Evolutionary conservation across 1,140 invertebrate species (phyloP).

Genomic region (Lamellibrachia luymesi): DNA sequence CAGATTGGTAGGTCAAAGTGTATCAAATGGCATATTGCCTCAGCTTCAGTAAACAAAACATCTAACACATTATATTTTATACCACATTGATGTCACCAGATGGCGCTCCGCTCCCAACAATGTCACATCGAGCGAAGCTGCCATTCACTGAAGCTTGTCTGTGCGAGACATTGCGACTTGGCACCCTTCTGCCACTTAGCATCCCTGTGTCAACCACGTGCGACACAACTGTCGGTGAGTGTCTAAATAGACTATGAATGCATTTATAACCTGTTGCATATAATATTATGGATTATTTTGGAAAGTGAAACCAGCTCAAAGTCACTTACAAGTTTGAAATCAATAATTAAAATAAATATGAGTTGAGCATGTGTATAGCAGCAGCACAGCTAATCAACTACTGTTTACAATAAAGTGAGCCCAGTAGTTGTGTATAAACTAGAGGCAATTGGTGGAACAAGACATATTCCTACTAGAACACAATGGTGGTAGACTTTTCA

Average conservation of each 20-base stretch:
- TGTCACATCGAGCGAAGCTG: neutral
- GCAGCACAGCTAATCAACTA: no score
- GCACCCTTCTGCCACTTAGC: neutral
- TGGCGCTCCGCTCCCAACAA: neutral
- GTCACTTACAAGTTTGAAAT: neutral
- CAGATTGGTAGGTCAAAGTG: neutral
- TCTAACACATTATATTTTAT: neutral
- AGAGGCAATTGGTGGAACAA: no score
- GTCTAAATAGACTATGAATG: no score
- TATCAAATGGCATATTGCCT: neutral
- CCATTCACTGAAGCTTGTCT: conserved; percentile 14
- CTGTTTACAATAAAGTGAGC: no score
- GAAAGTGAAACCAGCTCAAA: neutral
- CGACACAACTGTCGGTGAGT: conserved; percentile 9
- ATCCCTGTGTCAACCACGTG: conserved; percentile 9
- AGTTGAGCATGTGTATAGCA: no score
- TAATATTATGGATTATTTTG: conserved; percentile 56
- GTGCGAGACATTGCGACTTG: neutral
- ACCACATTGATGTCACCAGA: neutral
- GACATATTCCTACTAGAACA: no score
- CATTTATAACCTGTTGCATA: neutral
- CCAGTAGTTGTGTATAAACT: no score
- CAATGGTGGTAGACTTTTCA: no score
- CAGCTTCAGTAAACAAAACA: neutral
- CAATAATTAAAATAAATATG: no score